Conservation (phyloP, 2,888 invertebrate genomes). For the Amiota minor region DNA sequence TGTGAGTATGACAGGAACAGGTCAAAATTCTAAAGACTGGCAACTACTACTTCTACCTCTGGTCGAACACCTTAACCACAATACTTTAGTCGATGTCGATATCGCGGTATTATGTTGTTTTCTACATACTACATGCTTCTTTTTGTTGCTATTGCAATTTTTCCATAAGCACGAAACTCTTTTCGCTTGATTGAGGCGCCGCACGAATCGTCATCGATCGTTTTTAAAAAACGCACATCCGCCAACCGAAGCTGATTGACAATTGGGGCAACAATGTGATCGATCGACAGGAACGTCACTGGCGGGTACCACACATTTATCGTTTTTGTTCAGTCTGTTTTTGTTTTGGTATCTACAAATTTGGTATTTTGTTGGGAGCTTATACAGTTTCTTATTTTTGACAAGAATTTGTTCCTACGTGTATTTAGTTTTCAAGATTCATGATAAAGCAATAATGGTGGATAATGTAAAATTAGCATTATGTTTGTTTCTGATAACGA, state of each 20-base stretch:
- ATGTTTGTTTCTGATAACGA: no score
- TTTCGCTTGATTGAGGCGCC: slow-evolving; percentile 9
- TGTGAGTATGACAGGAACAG: slow-evolving; percentile 26
- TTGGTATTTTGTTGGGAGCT: no score
- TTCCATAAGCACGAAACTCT: neutral
- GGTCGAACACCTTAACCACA: neutral
- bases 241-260: slow-evolving; percentile 59
- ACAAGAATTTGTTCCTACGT: no score
- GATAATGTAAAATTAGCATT: no score
- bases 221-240: slow-evolving; percentile 47
- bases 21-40: slow-evolving; percentile 19
- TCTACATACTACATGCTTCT: neutral
- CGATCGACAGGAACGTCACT: slow-evolving; percentile 56
- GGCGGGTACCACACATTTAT: slow-evolving; percentile 53
- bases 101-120: neutral
- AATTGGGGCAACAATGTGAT: slow-evolving; percentile 56
- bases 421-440: no score
- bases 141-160: neutral
- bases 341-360: no score
- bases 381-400: no score
- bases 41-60: neutral
- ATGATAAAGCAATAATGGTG: no score
- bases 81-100: neutral
- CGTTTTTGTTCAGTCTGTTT: slow-evolving; percentile 36
- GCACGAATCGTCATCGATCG: neutral